Evolutionary conservation across 2,113 vertebrate species (phyloP).

Genomic region (Globicephala melas): DNA sequence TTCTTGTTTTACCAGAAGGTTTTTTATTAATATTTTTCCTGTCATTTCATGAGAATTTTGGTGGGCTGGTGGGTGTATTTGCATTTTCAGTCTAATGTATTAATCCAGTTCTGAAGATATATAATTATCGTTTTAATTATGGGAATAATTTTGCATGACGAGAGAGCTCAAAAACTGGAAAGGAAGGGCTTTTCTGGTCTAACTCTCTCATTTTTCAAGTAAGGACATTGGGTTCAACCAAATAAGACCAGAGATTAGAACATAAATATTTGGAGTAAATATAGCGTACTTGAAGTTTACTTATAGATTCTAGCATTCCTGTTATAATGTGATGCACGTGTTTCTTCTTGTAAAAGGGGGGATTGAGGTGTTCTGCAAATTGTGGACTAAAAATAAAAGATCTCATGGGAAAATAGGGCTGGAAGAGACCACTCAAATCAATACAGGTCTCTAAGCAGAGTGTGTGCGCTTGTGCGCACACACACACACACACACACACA

Average conservation of each 20-base stretch:
- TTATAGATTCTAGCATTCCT: neutral
- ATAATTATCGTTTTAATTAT: neutral
- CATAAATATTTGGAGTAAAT: neutral
- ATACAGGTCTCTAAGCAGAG: neutral
- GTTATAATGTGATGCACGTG: neutral
- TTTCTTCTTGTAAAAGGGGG: neutral
- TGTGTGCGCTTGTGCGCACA: too few relatives aligned
- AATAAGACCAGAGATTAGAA: conserved; percentile 1
- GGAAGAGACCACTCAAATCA: neutral
- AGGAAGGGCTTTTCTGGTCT: neutral
- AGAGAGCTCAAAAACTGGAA: neutral
- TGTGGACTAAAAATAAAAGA: neutral
- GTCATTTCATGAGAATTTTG: neutral
- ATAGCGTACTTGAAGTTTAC: neutral
- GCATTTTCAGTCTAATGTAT: neutral
- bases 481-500: neutral
- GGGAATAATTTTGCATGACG: neutral
- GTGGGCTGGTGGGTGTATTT: neutral
- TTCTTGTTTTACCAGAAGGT: neutral
- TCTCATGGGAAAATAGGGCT: neutral
- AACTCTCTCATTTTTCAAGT: neutral
- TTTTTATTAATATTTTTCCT: neutral
- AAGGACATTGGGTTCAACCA: neutral
- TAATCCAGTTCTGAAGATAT: neutral
- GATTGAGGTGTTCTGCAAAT: neutral